These are phyloP conservation scores for Elmis aenea DNA, from an alignment of 2,888 invertebrate genomes.

Conservation along the genomic window DNA sequence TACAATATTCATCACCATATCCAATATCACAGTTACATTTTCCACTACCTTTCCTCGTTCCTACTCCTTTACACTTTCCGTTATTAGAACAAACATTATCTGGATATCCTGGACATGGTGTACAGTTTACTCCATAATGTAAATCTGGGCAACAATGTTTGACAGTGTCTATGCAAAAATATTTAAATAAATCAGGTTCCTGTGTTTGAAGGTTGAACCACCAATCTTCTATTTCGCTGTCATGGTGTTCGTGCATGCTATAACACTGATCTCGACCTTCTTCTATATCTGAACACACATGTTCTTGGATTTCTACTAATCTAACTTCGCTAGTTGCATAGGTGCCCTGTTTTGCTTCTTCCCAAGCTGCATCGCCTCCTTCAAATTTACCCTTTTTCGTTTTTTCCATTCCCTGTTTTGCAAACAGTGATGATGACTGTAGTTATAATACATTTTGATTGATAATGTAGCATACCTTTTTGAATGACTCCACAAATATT, in stretches of 20 bases:
- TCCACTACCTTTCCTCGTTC: constrained; percentile 90
- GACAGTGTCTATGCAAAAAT: constrained; percentile 74
- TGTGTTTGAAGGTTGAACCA: constrained; percentile 64
- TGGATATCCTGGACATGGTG: constrained; percentile 70
- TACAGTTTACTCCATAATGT: constrained; percentile 79
- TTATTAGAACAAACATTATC: constrained; percentile 73
- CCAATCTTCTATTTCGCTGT: constrained; percentile 81
- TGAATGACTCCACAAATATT: constrained; percentile 68
- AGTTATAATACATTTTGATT: constrained; percentile 17
- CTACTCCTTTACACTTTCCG: constrained; percentile 75
- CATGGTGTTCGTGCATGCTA: constrained; percentile 76
- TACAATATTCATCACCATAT: constrained; percentile 74
- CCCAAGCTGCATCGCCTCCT: constrained; percentile 92
- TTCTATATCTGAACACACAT: constrained; percentile 70
- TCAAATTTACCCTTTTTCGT: constrained; percentile 86
- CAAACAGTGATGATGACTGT: too few relatives aligned
- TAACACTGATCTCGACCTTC: constrained; percentile 78
- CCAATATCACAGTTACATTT: constrained; percentile 81
- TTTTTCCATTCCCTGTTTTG: constrained; percentile 74
- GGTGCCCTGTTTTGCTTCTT: constrained; percentile 76
- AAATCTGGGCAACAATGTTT: constrained; percentile 79
- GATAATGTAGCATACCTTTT: constrained; percentile 52
- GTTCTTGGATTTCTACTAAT: constrained; percentile 85
- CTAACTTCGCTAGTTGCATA: constrained; percentile 86
- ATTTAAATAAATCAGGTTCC: constrained; percentile 57